Conservation (phyloP, 2,888 invertebrate species). For the Physocephala rufipes region DNA sequence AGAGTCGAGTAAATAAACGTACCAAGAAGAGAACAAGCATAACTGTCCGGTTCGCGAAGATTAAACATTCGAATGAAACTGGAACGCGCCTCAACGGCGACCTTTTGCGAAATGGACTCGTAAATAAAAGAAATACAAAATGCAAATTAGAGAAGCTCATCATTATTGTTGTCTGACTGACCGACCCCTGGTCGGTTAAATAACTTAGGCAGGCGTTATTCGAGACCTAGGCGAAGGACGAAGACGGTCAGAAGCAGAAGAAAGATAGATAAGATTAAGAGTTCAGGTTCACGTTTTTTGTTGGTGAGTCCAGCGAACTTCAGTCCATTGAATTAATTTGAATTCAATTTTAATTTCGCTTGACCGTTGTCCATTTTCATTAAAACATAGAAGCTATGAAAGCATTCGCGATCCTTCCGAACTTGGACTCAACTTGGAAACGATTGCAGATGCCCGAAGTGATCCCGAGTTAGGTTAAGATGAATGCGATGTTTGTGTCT, state of each 20-base stretch:
- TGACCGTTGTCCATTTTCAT: conserved; percentile 51
- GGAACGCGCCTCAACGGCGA: conserved; percentile 29
- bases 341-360: conserved; percentile 44
- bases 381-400: conserved; percentile 30
- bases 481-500: neutral
- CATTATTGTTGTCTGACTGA: conserved; percentile 35
- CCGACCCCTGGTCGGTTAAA: too few species aligned
- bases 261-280: conserved; percentile 39
- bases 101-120: conserved; percentile 48
- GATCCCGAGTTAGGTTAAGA: conserved; percentile 35
- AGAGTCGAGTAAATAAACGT: neutral
- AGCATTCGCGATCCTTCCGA: neutral
- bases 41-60: conserved; percentile 48
- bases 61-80: conserved; percentile 39
- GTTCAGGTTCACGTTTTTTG: conserved; percentile 39
- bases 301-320: conserved; percentile 16
- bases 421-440: conserved; percentile 9
- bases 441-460: too few species aligned
- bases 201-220: too few species aligned
- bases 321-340: conserved; percentile 48
- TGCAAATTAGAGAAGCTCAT: conserved; percentile 48
- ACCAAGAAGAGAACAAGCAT: neutral
- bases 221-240: too few species aligned
- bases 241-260: conserved; percentile 46
- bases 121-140: conserved; percentile 46